phyloP scores from a whole-genome alignment of 2,113 vertebrate genomes.

The Sturnus vulgaris region DNA sequence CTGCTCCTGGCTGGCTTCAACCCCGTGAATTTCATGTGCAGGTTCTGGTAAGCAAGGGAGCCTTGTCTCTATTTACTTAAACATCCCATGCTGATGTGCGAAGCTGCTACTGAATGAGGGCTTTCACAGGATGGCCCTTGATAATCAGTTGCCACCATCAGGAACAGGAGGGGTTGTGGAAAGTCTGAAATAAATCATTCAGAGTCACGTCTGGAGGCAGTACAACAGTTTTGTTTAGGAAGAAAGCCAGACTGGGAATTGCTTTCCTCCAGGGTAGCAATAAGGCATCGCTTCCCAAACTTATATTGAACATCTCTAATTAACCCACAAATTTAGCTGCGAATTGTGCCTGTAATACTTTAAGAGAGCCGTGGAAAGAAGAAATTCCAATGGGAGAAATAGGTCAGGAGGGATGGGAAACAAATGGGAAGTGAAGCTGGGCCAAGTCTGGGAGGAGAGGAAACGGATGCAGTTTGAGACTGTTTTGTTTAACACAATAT shows the following conservation, averaged over 20 bases:
- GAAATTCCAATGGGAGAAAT: not conserved
- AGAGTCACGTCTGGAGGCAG: not conserved
- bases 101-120: not conserved
- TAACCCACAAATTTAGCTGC: not conserved
- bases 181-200: not conserved
- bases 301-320: fast-evolving
- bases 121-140: not conserved
- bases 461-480: not conserved
- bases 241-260: not conserved
- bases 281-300: not conserved
- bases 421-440: not conserved
- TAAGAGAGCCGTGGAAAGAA: not conserved
- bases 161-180: not conserved
- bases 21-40: slow-evolving; percentile 76
- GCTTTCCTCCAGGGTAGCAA: not conserved
- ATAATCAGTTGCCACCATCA: not conserved
- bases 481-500: not conserved
- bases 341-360: not conserved
- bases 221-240: not conserved
- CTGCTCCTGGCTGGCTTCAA: slow-evolving; percentile 86
- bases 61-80: not conserved
- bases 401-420: not conserved
- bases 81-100: not conserved
- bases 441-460: not conserved
- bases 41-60: slow-evolving; percentile 74